Evolutionary conservation across 1,140 invertebrate genomes (phyloP), one percentile per base, ranked within the genome.

Genomic region (Tribolium madens): DNA sequence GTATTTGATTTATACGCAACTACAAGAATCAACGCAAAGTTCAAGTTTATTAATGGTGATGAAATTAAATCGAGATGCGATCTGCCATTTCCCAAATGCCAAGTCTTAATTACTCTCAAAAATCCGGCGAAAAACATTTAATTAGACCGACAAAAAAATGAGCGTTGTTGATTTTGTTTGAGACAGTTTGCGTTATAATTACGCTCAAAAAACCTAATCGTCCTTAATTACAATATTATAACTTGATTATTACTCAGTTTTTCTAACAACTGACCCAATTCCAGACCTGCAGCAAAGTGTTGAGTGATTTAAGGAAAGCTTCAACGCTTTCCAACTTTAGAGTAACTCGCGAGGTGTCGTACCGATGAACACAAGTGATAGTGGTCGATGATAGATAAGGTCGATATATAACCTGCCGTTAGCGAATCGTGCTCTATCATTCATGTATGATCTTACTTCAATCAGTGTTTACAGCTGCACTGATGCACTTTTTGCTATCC

Each of bases 361-460:
- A 78, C 42, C 48, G 77, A 79, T 79, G 69, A 53, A 76, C 73
- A 52, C n/a, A 64, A 33, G 53, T 73, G 78, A 78, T 76, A 80
- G 68, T 60, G 26, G 52, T 10, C 64, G 36, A 60, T 57, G 76
- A 80, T 78, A 53, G 77, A 80, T 78, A 80, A 80, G 57, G 13
- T 17, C 53, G 77, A 77, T 78, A 78, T 73, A 60, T 79, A 77
- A 75, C 72, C 60, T 74, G 79, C 79, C 76, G 72, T 78, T 80
- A 78, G 77, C 74, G 47, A 70, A 72, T 80, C 79, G 79, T 80
- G 79, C 79, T 31, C 79, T 80, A 80, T 80, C 79, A 73, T 74
- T 78, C 75, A 76, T 78, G 77, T 78, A 80, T 80, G 79, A 80
- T 80, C 79, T 80, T 46, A 71, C 79, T 80, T 80, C 79, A 80